phyloP scores from a whole-genome alignment of 2,888 invertebrate genomes.

The Latrodectus hesperus region DNA sequence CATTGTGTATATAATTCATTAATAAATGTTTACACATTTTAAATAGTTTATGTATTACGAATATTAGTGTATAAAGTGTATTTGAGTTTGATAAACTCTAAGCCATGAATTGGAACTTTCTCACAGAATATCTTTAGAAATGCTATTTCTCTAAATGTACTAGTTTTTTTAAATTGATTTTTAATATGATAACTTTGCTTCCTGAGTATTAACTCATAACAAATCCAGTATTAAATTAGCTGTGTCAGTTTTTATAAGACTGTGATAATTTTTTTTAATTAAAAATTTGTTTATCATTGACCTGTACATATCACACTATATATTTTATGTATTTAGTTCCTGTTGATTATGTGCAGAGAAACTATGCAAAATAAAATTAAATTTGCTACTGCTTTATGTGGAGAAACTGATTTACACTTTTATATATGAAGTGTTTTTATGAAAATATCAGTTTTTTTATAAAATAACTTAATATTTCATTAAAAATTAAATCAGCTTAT shows the following conservation, averaged over 20 bases:
- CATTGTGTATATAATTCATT: slow-evolving; percentile 55
- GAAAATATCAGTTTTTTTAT: not conserved
- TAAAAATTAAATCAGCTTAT: not conserved
- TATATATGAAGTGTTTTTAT: slow-evolving; percentile 11
- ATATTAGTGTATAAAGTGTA: not conserved
- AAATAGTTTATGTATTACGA: slow-evolving; percentile 21
- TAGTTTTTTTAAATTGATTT: not conserved
- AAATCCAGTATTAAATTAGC: slow-evolving; percentile 65
- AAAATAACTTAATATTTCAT: not conserved
- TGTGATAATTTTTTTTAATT: slow-evolving; percentile 56
- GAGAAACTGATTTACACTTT: slow-evolving; percentile 1
- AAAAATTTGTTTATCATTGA: slow-evolving; percentile 15
- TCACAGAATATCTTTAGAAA: slow-evolving; percentile 14
- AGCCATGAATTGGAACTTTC: not conserved
- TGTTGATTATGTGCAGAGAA: slow-evolving; percentile 24
- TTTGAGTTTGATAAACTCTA: not conserved
- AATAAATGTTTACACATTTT: slow-evolving; percentile 28
- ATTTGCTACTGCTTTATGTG: slow-evolving; percentile 7
- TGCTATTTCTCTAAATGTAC: slow-evolving; percentile 14
- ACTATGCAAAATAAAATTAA: slow-evolving; percentile 11
- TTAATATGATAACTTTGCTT: slow-evolving; percentile 13
- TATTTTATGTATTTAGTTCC: slow-evolving; percentile 61
- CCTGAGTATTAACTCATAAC: slow-evolving; percentile 7
- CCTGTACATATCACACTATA: slow-evolving; percentile 57
- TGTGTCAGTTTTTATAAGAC: slow-evolving; percentile 44